Conservation (phyloP, 30 jellyfish, hydroid and myxozoan species). For the Hydractinia symbiolongicarpus region DNA sequence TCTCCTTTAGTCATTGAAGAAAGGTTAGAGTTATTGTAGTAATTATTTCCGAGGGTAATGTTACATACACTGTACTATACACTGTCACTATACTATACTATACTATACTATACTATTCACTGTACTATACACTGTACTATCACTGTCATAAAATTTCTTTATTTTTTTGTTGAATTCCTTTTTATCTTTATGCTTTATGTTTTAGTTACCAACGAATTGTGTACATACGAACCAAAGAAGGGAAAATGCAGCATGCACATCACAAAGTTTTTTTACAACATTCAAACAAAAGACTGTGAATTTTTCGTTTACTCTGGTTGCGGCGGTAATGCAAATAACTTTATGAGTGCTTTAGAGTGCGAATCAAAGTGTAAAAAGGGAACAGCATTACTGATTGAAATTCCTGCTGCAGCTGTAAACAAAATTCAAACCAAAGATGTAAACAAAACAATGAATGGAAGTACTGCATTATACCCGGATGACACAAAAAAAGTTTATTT, state of each 20-base stretch:
- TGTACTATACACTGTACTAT: too few relatives aligned
- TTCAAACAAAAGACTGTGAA: conserved; percentile 88
- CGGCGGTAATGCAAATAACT: conserved; percentile 96
- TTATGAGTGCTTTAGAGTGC: conserved; percentile 87
- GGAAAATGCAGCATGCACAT: conserved; percentile 84
- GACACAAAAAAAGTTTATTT: not conserved
- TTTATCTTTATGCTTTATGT: not conserved
- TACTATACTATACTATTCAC: too few relatives aligned
- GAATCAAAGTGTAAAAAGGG: conserved; percentile 88
- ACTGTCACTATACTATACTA: too few relatives aligned
- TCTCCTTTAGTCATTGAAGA: too few relatives aligned
- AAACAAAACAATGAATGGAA: not conserved
- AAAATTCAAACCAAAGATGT: not conserved
- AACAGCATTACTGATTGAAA: conserved; percentile 22
- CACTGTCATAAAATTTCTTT: too few relatives aligned
- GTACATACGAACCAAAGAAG: conserved; percentile 55
- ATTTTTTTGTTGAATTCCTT: not conserved
- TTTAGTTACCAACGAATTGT: conserved; percentile 63
- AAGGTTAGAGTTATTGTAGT: too few relatives aligned
- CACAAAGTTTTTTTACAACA: conserved; percentile 76
- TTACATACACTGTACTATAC: too few relatives aligned
- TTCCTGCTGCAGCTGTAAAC: not conserved
- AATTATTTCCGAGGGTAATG: too few relatives aligned
- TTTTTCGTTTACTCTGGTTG: conserved; percentile 90
- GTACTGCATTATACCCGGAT: not conserved